phyloP scores from a whole-genome alignment of 2,888 invertebrate genomes.

The Euclidia mi region DNA sequence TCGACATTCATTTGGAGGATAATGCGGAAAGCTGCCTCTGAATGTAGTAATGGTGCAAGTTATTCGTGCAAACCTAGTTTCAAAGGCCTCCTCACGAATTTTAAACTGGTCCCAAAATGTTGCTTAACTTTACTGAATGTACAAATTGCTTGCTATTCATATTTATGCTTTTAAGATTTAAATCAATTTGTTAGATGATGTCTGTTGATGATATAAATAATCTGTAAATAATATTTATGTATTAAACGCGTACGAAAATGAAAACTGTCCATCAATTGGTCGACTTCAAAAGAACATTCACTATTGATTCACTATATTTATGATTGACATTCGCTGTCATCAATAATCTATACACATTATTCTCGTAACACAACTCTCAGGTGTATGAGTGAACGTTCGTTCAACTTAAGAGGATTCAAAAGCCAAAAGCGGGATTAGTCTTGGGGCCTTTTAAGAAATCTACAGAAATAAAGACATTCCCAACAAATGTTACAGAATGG shows the following conservation, averaged over 20 bases:
- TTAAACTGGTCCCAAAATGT: constrained; percentile 53
- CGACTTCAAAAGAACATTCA: no score
- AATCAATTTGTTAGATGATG: not conserved
- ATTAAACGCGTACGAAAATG: no score
- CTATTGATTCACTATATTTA: no score
- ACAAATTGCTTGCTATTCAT: constrained; percentile 28
- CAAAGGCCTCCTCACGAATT: constrained; percentile 52
- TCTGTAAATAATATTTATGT: no score
- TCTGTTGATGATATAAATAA: no score
- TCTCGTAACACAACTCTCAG: constrained; percentile 60
- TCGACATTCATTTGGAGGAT: constrained; percentile 74
- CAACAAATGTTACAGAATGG: constrained; percentile 89
- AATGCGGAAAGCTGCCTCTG: constrained; percentile 69
- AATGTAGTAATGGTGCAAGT: constrained; percentile 67
- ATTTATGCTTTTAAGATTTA: constrained; percentile 2
- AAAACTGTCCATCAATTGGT: no score
- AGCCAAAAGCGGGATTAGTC: constrained; percentile 82
- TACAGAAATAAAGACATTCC: constrained; percentile 88
- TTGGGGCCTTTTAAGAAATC: constrained; percentile 85
- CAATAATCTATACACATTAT: constrained; percentile 52
- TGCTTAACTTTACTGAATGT: constrained; percentile 34
- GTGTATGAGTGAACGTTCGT: constrained; percentile 68
- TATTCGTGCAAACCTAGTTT: constrained; percentile 60
- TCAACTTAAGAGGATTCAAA: constrained; percentile 76
- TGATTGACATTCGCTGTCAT: no score